Conservation (phyloP, 2,888 invertebrate species). For the Patella caerulea region DNA sequence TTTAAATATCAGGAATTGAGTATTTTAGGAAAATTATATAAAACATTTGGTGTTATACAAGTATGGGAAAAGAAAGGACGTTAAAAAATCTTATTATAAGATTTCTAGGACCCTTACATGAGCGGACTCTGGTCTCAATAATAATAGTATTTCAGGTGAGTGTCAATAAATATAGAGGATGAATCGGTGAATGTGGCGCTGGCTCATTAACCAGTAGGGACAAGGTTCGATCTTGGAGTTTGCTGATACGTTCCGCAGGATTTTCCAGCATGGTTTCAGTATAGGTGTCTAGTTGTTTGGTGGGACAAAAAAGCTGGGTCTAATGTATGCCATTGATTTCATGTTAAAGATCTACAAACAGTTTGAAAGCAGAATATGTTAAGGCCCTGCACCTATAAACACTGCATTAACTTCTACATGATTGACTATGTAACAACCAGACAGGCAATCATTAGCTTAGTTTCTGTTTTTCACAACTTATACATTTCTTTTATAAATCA, state of each 20-base stretch:
- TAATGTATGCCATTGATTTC: too few species aligned
- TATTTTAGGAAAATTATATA: constrained; percentile 77
- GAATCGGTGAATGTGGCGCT: too few species aligned
- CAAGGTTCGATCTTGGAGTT: neutral
- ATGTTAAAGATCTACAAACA: too few species aligned
- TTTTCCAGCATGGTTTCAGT: neutral
- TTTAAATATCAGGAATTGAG: constrained; percentile 82
- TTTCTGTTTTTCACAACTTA: too few species aligned
- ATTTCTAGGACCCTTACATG: constrained; percentile 88
- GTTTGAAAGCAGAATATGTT: too few species aligned
- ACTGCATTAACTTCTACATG: too few species aligned
- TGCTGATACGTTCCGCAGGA: neutral
- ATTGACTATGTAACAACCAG: too few species aligned
- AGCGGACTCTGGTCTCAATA: constrained; percentile 82
- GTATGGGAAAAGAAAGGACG: constrained; percentile 77
- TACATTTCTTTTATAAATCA: too few species aligned
- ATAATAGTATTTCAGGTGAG: constrained; percentile 85
- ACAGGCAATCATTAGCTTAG: too few species aligned
- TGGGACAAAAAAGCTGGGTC: too few species aligned
- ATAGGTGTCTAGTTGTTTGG: neutral
- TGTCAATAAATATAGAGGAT: neutral
- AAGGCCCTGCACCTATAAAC: too few species aligned
- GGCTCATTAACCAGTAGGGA: too few species aligned
- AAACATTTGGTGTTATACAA: constrained; percentile 77
- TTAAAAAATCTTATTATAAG: constrained; percentile 91